A percentile compares a stretch with the other conserved stretches of the same genome.
Conservation (phyloP, 1,140 invertebrate genomes). For the Cepaea nemoralis region DNA sequence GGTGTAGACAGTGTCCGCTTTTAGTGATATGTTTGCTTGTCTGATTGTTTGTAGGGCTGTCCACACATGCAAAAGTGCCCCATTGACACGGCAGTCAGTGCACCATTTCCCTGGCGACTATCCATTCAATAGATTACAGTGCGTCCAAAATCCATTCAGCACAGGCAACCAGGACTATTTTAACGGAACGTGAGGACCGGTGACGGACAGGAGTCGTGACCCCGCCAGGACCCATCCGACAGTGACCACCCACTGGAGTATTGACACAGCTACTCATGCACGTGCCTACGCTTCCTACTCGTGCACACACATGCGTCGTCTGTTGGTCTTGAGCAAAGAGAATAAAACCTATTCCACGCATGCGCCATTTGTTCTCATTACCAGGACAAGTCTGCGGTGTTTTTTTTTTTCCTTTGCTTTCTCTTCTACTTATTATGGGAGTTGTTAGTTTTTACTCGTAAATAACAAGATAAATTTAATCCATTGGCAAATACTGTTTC, state of each 20-base stretch:
- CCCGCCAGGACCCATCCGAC: not conserved
- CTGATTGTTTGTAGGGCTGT: not conserved
- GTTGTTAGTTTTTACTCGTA: too few species aligned
- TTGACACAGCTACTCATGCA: not conserved
- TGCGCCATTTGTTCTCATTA: constrained; percentile 1
- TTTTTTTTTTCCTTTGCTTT: not conserved
- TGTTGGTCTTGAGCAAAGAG: not conserved
- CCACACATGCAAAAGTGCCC: not conserved
- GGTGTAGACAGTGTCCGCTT: too few species aligned
- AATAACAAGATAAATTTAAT: too few species aligned
- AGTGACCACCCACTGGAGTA: not conserved
- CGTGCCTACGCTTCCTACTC: not conserved
- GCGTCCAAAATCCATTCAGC: not conserved
- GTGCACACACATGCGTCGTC: not conserved
- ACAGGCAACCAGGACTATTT: too few species aligned
- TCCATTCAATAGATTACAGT: not conserved
- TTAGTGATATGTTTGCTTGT: too few species aligned
- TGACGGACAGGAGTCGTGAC: not conserved
- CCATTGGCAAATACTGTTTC: too few species aligned
- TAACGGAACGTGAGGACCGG: not conserved
- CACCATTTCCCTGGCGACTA: not conserved
- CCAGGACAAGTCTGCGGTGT: too few species aligned
- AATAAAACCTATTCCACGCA: not conserved
- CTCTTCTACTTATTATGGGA: too few species aligned
- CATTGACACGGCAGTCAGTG: not conserved